These are phyloP conservation scores for Orestias chungarensis DNA, from an alignment of 2,797 vertebrate genomes.

Conservation along the genomic window DNA sequence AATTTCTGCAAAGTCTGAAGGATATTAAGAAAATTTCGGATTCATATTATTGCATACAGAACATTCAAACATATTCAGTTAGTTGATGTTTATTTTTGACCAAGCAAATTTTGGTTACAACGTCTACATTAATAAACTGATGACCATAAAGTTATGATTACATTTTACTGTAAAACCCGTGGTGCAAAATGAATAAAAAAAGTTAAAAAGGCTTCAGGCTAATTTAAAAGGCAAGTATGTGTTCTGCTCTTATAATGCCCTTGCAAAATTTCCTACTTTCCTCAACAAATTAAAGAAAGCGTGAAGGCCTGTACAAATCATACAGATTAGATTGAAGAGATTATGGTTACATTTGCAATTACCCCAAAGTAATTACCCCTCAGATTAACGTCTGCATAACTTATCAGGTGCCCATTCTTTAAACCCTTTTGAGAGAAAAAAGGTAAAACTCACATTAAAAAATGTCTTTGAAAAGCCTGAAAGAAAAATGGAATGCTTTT, in stretches of 20 bases:
- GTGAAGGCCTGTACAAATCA: neutral
- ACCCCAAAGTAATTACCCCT: neutral
- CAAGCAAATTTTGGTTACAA: neutral
- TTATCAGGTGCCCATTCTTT: neutral
- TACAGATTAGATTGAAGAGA: neutral
- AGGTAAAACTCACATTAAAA: neutral
- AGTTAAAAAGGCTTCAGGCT: no score
- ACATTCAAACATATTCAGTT: neutral
- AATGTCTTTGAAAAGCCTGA: neutral
- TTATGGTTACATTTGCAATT: neutral
- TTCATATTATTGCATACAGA: neutral
- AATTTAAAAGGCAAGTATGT: neutral
- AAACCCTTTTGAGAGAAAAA: neutral
- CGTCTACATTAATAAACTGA: neutral
- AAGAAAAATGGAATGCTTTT: neutral
- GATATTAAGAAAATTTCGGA: neutral
- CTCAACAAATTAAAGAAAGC: neutral
- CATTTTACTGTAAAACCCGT: slow-evolving; percentile 26
- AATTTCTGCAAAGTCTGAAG: neutral
- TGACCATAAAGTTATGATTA: slow-evolving; percentile 2
- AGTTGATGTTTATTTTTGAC: neutral
- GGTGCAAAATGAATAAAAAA: slow-evolving; percentile 28
- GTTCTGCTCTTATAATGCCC: neutral
- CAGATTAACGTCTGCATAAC: neutral
- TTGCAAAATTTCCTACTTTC: slow-evolving; percentile 1